Percentiles rank a stretch among this genome's conserved stretches.
Conservation (phyloP, 2,113 vertebrate species). For the Eidolon helvum region DNA sequence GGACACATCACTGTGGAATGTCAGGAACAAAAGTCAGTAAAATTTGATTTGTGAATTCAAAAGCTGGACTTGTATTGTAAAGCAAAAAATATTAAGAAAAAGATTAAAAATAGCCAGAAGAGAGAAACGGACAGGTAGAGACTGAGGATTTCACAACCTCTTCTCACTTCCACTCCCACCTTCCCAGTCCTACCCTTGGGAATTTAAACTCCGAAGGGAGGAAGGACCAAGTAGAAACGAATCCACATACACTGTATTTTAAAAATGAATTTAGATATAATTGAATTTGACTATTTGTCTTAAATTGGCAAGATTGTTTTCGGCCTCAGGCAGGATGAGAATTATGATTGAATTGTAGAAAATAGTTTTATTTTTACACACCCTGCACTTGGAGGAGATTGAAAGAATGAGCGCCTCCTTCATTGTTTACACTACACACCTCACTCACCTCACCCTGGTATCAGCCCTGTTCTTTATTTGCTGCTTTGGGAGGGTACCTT, state of each 20-base stretch:
- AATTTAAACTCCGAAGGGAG: background rate
- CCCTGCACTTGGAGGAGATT: no score
- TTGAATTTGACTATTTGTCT: background rate
- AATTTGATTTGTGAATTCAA: background rate
- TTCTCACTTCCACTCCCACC: background rate
- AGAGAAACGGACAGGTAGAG: background rate
- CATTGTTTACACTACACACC: background rate
- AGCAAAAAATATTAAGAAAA: background rate
- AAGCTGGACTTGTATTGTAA: background rate
- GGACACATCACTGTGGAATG: background rate
- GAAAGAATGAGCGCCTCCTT: background rate
- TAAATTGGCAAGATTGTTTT: background rate
- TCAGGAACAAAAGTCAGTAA: background rate
- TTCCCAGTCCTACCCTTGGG: no score
- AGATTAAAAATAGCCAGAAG: background rate
- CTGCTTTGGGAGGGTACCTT: background rate
- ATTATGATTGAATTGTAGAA: background rate
- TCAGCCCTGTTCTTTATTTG: background rate
- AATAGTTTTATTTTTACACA: background rate
- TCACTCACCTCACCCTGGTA: background rate
- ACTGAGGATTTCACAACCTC: background rate
- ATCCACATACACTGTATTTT: background rate
- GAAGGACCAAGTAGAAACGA: background rate
- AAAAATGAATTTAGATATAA: background rate
- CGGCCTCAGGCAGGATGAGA: background rate